Evolutionary conservation across 1,140 invertebrate genomes (phyloP), one percentile per base, ranked within the genome.

Genomic region (Zaprionus nigranus): DNA sequence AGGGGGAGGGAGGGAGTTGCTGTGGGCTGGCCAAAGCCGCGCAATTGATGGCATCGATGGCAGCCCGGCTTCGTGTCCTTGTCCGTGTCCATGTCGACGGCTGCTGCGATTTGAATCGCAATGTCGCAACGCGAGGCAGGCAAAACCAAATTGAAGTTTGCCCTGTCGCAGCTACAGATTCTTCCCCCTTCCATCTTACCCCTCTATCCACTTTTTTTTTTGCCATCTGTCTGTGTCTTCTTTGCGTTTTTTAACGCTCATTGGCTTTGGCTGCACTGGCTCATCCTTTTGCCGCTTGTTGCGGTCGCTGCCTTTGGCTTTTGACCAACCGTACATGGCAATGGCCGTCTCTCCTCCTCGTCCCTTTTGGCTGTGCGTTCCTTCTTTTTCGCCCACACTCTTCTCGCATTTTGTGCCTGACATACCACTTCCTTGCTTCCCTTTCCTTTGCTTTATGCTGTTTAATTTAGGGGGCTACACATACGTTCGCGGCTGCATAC

Each of bases 91-190:
- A 65, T 46, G 68, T 71, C 74, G 38, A 65, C 61, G 40, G 71
- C 84, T 78, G 73, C 84, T 69, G 81, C 85, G 85, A 90, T 90
- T 90, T 90, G 85, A 90, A 90, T 90, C 85, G 81, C 85, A 90
- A 85, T 81, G 72, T 77, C 75, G 80, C 58, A 63, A 20, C 59
- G 61, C 56, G 68, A 69, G 38, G 38, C 38, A 40, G 38, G 67
- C 61, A 81, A 79, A 85, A 79, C 85, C 81, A 84, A 90, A 90
- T 90, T 85, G 85, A 90, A 90, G 85, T 90, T 85, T 77, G 77
- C 46, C 46, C 73, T 59, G 36, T 69, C 70, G 77, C 71, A 56
- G 46, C 61, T 64, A 56, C 54, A 64, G 61, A 59, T 59, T 64
- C 54, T 64, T 28, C 36, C 38, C 15, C 2, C 15, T 6, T 9